Evolutionary conservation across 2,797 vertebrate genomes (phyloP).

Genomic region (Falco rusticolus): DNA sequence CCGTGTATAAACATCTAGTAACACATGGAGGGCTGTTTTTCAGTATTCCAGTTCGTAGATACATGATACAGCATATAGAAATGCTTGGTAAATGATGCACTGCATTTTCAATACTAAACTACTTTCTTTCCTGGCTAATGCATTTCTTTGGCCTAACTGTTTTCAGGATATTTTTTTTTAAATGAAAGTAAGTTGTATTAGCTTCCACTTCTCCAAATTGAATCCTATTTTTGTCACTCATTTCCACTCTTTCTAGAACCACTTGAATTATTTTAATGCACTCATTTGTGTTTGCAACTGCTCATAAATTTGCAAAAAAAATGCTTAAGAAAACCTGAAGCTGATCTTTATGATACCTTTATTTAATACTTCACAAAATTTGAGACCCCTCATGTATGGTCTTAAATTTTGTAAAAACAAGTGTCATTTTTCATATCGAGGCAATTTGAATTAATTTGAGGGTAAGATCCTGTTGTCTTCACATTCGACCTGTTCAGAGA

Average conservation of each 20-base stretch:
- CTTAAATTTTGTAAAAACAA: not conserved
- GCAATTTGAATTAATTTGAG: not conserved
- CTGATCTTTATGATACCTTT: not conserved
- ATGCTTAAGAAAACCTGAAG: not conserved
- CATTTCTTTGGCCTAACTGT: not conserved
- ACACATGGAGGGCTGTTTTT: not conserved
- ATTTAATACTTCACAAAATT: not conserved
- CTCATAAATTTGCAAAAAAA: not conserved
- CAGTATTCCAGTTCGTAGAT: not conserved
- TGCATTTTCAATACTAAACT: not conserved
- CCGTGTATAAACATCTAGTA: not conserved
- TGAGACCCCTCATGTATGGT: not conserved
- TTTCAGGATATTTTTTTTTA: not conserved
- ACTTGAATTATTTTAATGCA: not conserved
- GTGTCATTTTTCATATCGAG: not conserved
- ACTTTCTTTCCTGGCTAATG: not conserved
- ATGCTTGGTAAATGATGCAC: not conserved
- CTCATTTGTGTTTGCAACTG: not conserved
- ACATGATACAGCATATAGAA: not conserved
- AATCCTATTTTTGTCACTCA: not conserved
- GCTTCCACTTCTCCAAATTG: not conserved
- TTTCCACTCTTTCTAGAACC: not conserved
- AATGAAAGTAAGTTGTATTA: not conserved
- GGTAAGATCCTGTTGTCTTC: not conserved
- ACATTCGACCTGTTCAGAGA: not conserved